Evolutionary conservation across 2,113 vertebrate species (phyloP).

Genomic region (Ptilorrhoa leucosticta): DNA sequence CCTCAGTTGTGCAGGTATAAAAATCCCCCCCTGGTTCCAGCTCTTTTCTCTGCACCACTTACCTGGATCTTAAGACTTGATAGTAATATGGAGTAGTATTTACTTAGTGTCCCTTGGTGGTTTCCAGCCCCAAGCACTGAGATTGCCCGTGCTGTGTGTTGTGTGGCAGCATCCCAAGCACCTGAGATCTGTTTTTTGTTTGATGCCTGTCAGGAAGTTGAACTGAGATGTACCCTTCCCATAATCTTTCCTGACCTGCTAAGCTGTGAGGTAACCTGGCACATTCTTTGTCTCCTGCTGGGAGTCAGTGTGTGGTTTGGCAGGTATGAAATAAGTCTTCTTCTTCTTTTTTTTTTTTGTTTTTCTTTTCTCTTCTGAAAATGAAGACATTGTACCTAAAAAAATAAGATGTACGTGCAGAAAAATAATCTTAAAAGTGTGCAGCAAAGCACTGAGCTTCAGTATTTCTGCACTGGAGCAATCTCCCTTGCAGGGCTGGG

Average conservation of each 20-base stretch:
- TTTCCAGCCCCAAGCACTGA: neutral
- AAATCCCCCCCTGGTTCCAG: neutral
- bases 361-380: neutral
- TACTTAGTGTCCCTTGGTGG: neutral
- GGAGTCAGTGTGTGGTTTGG: neutral
- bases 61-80: neutral
- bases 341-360: too few relatives aligned
- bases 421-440: neutral
- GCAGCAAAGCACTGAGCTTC: neutral
- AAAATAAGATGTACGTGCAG: rapidly evolving
- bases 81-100: neutral
- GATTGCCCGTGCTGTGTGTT: neutral
- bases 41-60: neutral
- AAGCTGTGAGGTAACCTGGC: neutral
- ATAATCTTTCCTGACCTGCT: neutral
- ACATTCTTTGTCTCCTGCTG: neutral
- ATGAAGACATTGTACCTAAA: neutral
- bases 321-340: neutral
- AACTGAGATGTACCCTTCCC: neutral
- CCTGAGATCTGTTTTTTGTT: neutral
- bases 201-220: neutral
- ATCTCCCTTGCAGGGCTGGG: neutral
- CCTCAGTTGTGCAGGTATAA: neutral
- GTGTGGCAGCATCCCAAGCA: neutral
- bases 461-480: neutral